Conservation (phyloP, 2,797 vertebrate genomes). For the Phalloptychus januarius region DNA sequence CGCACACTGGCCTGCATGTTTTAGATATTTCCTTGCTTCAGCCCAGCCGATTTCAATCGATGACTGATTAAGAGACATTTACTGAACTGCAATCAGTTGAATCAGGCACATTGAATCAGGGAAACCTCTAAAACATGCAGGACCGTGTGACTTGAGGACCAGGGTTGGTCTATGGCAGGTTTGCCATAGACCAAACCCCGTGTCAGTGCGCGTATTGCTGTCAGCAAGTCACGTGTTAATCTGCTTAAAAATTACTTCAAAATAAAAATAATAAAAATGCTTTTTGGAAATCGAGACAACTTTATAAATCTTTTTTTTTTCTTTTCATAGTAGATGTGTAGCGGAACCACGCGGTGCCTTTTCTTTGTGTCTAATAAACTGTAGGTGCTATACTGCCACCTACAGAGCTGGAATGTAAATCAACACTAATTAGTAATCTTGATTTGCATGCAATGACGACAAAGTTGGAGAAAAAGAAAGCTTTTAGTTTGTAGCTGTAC, state of each 20-base stretch:
- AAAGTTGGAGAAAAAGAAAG: neutral
- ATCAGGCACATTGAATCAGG: too few species aligned
- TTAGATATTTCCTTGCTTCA: too few species aligned
- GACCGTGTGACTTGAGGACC: too few species aligned
- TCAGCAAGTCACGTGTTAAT: too few species aligned
- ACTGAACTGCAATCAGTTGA: too few species aligned
- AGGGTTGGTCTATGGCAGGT: too few species aligned
- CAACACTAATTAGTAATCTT: neutral
- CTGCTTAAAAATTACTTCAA: neutral
- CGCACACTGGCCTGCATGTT: too few species aligned
- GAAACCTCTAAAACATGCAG: too few species aligned
- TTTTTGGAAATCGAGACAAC: neutral
- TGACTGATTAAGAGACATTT: too few species aligned
- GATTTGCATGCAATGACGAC: neutral
- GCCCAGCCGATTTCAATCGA: too few species aligned
- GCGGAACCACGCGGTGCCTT: neutral
- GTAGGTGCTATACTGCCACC: neutral
- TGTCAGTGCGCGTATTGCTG: too few species aligned
- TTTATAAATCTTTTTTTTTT: neutral
- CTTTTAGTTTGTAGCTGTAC: neutral
- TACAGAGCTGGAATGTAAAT: neutral
- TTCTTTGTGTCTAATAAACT: neutral
- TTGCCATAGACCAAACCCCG: too few species aligned
- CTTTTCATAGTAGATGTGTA: neutral
- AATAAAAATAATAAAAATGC: neutral